These are phyloP conservation scores for mouse (Mus musculus) DNA, from an alignment of 2,113 vertebrate genomes.

Conservation along the genomic window GRCm39 chr2:33236001-33236500, in stretches of 20 bases:
- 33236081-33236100: not conserved
- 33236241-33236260: not conserved
- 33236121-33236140: not conserved
- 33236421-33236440: not conserved
- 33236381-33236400: not conserved
- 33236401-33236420: not conserved
- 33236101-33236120: not conserved
- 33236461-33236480: not conserved
- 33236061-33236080: rapidly evolving
- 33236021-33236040: constrained; percentile 1
- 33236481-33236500: not conserved
- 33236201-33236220: not conserved
- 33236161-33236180: not conserved
- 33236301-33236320: not conserved
- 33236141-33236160: not conserved
- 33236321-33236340: not conserved
- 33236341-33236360: not conserved
- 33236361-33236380: not conserved
- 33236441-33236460: not conserved
- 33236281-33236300: not conserved
- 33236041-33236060: not conserved
- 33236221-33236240: too few relatives aligned
- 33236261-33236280: not conserved
- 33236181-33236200: not conserved
- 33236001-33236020: constrained; percentile 61